Base-by-base conservation (phyloP, 2,888 invertebrate genomes). In the Cerastis leucographa region DNA sequence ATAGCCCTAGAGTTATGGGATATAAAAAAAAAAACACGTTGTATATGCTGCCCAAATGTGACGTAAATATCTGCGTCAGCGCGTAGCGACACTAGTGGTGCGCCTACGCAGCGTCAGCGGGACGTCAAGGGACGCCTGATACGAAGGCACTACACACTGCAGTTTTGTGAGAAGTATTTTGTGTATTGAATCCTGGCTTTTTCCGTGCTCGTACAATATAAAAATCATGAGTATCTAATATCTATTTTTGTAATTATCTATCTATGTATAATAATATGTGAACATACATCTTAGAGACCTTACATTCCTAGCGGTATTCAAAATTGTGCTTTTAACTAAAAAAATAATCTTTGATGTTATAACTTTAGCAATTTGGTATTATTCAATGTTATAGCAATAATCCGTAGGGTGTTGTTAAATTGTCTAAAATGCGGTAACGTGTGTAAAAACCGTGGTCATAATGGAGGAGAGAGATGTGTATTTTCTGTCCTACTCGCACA, bases 171-270 rank as follows among this genome's bases (percentile, higher is more conserved):
- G n/a, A 22, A n/a, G 12, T 4, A 7, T 40, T 2, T 42, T 42
- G 25, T 25, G 8, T 17, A 17, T 42, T 64, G 14, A n/a, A 42
- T 42, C 42, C 17, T 17, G 14, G 14, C 64, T 64, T 64, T 80
- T 74, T 49, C n/a, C 42, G 64, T 68, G 74, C 54, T 44, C 14
- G 25, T 56, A 22, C 46, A 73, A 78, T 78, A 79, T 29, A 62
- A 66, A 61, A 35, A 74, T 54, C 59, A 67, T 35, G 25, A 64
- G 19, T 71, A 51, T 46, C 42, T 56, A 74, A n/a, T 81, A 51
- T 42, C 42, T 83, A 83, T 84, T 83, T 74, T 82, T 79, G 56
- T 84, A 80, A 35, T 22, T 49, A 69, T 44, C 46, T 80, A 71
- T 61, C 54, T 78, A 46, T 78, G 17, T 69, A 44, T 51, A 7